A percentile compares a stretch with the other conserved stretches of the same genome.
phyloP scores from a whole-genome alignment of 2,797 vertebrate species.

The Saxicola maurus region DNA sequence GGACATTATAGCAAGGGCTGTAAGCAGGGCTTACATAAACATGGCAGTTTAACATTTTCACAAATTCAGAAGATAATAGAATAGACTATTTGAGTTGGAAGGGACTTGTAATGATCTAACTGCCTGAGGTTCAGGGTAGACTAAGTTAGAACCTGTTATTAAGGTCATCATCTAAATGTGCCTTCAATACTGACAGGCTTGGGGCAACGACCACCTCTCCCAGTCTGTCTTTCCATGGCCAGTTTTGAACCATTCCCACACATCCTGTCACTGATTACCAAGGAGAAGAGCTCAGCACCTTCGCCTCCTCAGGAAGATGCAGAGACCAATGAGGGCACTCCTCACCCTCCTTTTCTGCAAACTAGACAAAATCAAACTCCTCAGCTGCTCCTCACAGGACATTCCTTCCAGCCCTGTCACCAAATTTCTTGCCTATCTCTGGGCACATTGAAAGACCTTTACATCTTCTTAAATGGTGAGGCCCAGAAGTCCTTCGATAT shows the following conservation, averaged over 20 bases:
- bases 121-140: background rate
- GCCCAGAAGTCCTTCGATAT: background rate
- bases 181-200: background rate
- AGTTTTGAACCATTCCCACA: background rate
- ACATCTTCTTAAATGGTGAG: background rate
- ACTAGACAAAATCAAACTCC: background rate
- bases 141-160: background rate
- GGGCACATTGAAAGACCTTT: background rate
- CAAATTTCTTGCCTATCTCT: background rate
- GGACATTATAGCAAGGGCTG: background rate
- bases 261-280: background rate
- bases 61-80: background rate
- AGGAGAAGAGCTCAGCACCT: background rate
- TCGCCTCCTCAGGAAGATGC: background rate
- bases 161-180: background rate
- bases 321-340: background rate
- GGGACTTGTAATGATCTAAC: background rate
- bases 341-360: background rate
- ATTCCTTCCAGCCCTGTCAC: background rate
- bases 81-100: background rate
- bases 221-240: background rate
- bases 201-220: fast-evolving
- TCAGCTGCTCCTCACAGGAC: background rate
- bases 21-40: background rate
- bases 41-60: background rate